Evolutionary conservation across 2,888 invertebrate genomes (phyloP).

Genomic region (Azorinus chamasolen): DNA sequence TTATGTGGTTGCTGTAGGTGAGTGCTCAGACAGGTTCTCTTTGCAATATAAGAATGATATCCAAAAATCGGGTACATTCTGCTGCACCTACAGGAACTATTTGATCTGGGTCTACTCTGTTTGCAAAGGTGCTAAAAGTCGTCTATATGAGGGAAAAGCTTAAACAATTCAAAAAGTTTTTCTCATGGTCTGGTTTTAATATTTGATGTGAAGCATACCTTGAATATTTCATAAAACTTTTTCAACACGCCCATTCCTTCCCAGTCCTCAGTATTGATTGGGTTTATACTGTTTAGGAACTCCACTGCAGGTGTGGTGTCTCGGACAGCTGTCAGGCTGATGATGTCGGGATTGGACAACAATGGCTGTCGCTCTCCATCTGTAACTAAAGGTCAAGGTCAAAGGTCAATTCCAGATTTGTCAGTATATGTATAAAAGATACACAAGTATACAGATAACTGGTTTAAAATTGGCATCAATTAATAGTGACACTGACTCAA

Average conservation of each 20-base stretch:
- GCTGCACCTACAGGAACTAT: no score
- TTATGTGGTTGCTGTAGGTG: no score
- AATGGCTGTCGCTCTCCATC: slow-evolving; percentile 45
- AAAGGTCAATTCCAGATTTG: no score
- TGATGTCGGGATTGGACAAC: slow-evolving; percentile 51
- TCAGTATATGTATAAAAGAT: no score
- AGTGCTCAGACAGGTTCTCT: no score
- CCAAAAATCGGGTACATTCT: no score
- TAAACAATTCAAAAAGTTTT: no score
- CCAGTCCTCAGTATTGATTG: slow-evolving; percentile 86
- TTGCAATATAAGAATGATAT: no score
- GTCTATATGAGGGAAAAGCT: no score
- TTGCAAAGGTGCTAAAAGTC: no score
- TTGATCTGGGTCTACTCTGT: no score
- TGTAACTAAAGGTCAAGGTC: neutral
- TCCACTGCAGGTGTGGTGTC: slow-evolving; percentile 44
- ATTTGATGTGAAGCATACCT: slow-evolving; percentile 76
- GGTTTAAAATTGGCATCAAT: neutral
- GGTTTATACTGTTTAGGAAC: slow-evolving; percentile 80
- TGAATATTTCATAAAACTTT: slow-evolving; percentile 86
- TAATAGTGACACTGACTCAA: neutral
- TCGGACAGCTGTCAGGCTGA: slow-evolving; percentile 43
- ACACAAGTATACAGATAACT: neutral
- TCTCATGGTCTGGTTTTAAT: no score
- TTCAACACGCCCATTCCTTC: slow-evolving; percentile 77